Evolutionary conservation across 2,888 invertebrate species (phyloP).

Genomic region (Gortyna flavago): DNA sequence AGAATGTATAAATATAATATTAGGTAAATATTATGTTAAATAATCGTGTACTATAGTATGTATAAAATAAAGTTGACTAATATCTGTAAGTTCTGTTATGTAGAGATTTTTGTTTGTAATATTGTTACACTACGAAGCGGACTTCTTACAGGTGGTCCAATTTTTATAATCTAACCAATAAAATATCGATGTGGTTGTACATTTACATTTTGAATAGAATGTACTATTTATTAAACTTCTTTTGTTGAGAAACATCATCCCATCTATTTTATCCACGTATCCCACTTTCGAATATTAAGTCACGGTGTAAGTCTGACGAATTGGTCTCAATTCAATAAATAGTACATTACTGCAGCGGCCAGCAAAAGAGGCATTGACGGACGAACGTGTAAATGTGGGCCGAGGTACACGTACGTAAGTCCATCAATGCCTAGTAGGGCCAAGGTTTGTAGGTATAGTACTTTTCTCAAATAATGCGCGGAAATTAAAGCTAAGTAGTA

Average conservation of each 20-base stretch:
- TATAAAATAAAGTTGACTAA: constrained; percentile 90
- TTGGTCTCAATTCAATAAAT: not conserved
- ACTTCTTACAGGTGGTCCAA: constrained; percentile 89
- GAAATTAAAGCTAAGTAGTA: no score
- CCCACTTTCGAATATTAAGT: constrained; percentile 22
- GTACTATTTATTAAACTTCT: constrained; percentile 89
- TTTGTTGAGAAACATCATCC: constrained; percentile 84
- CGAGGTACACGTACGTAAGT: no score
- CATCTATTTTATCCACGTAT: constrained; percentile 72
- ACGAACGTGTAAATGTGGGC: no score
- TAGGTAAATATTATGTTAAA: constrained; percentile 89
- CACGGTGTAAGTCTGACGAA: not conserved
- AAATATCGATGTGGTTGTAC: constrained; percentile 90
- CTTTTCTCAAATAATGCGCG: no score
- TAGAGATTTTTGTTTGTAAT: constrained; percentile 90
- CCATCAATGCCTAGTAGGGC: no score
- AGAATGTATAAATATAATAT: constrained; percentile 88
- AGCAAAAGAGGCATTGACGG: no score
- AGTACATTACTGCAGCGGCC: no score
- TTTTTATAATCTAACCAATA: constrained; percentile 90
- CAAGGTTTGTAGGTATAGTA: no score
- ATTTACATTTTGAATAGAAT: constrained; percentile 90
- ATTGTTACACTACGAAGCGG: constrained; percentile 89
- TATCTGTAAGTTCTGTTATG: constrained; percentile 90
- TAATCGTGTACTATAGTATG: constrained; percentile 89